Evolutionary conservation across 2,113 vertebrate genomes (phyloP).

Genomic region (Agelaius tricolor): DNA sequence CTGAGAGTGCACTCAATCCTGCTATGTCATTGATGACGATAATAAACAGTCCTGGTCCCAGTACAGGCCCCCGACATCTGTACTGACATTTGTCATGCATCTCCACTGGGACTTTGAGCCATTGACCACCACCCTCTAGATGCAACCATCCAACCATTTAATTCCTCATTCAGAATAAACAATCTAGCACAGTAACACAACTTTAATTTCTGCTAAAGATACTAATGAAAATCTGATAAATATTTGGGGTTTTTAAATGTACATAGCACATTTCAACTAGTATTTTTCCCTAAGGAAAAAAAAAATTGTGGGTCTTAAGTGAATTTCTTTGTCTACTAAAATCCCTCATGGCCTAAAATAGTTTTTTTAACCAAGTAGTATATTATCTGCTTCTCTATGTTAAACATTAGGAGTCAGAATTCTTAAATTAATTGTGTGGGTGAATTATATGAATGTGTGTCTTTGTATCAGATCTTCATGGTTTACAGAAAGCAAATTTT

Average conservation of each 20-base stretch:
- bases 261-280: background rate
- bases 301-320: background rate
- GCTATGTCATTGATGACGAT: background rate
- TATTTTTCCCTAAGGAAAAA: background rate
- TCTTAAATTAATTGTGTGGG: background rate
- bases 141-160: background rate
- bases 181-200: background rate
- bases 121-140: background rate
- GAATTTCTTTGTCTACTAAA: background rate
- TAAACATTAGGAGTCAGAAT: background rate
- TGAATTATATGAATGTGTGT: background rate
- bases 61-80: accelerated
- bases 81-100: background rate
- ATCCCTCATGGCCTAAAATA: background rate
- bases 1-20: background rate
- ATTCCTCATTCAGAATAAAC: background rate
- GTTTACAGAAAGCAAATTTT: background rate
- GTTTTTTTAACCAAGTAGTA: background rate
- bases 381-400: background rate
- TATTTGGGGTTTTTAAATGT: background rate
- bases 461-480: background rate
- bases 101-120: background rate
- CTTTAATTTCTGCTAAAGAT: background rate
- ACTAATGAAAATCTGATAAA: background rate
- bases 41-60: background rate